Evolutionary conservation across 2,797 vertebrate genomes (phyloP).

Genomic region (Telmatherina bonti): DNA sequence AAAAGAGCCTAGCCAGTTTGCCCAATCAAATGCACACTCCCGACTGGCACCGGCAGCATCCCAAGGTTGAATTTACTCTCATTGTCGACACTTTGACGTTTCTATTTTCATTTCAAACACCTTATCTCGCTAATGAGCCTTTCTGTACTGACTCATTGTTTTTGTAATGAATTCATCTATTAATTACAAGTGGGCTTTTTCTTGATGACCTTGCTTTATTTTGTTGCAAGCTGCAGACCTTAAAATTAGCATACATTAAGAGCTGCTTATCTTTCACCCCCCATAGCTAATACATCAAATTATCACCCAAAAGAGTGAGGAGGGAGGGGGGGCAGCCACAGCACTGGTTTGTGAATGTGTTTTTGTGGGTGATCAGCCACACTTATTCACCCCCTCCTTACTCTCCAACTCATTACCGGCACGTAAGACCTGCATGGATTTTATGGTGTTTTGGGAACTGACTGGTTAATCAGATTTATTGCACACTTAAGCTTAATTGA

Average conservation of each 20-base stretch:
- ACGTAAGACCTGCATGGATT: conserved; percentile 80
- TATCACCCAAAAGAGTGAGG: conserved; percentile 47
- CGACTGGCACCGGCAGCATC: conserved; percentile 30
- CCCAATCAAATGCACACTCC: conserved; percentile 52
- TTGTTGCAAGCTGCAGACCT: conserved; percentile 68
- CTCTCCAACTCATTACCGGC: conserved; percentile 79
- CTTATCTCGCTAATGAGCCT: conserved; percentile 73
- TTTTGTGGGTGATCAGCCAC: conserved; percentile 61
- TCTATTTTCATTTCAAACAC: conserved; percentile 67
- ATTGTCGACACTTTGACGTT: conserved; percentile 61
- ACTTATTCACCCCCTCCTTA: conserved; percentile 65
- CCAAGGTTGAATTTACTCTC: conserved; percentile 50
- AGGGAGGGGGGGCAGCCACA: conserved; percentile 35
- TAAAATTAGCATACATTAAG: conserved; percentile 81
- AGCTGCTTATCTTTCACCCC: conserved; percentile 77
- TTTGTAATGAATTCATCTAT: conserved; percentile 76
- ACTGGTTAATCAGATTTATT: conserved; percentile 86
- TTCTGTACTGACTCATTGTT: conserved; percentile 74
- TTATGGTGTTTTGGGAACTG: conserved; percentile 84
- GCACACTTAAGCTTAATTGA: conserved; percentile 85
- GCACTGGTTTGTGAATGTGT: conserved; percentile 35
- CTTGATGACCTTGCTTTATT: conserved; percentile 79
- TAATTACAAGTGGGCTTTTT: conserved; percentile 72
- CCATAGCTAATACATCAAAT: conserved; percentile 76
- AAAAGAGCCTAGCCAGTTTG: conserved; percentile 48